Conservation (phyloP, 2,113 vertebrate species). For the Patagioenas fasciata region DNA sequence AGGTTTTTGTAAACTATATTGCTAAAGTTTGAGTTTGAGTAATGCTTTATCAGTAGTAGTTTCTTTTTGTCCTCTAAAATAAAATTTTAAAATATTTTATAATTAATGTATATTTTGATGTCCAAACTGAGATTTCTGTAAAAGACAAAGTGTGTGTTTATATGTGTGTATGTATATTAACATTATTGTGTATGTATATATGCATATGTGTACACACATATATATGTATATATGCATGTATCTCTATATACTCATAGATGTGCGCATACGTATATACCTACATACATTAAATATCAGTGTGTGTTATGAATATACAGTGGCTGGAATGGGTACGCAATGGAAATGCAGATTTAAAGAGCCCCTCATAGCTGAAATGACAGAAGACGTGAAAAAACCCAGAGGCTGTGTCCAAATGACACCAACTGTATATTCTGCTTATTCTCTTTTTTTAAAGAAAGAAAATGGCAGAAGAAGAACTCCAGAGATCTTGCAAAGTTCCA, state of each 20-base stretch:
- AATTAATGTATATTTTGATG: constrained; percentile 81
- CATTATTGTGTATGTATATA: constrained; percentile 64
- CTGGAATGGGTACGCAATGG: constrained; percentile 17
- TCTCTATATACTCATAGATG: constrained; percentile 51
- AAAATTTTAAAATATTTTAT: constrained; percentile 83
- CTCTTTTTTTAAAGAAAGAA: constrained; percentile 57
- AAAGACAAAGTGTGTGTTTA: constrained; percentile 70
- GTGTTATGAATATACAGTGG: constrained; percentile 18
- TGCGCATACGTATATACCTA: constrained; percentile 40
- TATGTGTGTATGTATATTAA: constrained; percentile 64
- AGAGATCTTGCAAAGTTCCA: constrained; percentile 20
- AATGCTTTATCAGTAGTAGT: constrained; percentile 74
- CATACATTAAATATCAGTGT: constrained; percentile 23
- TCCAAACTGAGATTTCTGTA: constrained; percentile 77
- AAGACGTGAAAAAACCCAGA: neutral
- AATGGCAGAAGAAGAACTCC: constrained; percentile 54
- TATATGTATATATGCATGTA: constrained; percentile 54
- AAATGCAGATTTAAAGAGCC: constrained; percentile 41
- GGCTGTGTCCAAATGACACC: constrained; percentile 31
- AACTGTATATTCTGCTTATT: constrained; percentile 57
- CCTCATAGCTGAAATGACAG: constrained; percentile 6
- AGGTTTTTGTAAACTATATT: constrained; percentile 82
- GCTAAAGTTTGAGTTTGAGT: constrained; percentile 70
- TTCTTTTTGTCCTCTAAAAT: constrained; percentile 77
- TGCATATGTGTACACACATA: constrained; percentile 68